phyloP scores from a whole-genome alignment of 1,140 invertebrate genomes.

The Macrotrachela quadricornifera region DNA sequence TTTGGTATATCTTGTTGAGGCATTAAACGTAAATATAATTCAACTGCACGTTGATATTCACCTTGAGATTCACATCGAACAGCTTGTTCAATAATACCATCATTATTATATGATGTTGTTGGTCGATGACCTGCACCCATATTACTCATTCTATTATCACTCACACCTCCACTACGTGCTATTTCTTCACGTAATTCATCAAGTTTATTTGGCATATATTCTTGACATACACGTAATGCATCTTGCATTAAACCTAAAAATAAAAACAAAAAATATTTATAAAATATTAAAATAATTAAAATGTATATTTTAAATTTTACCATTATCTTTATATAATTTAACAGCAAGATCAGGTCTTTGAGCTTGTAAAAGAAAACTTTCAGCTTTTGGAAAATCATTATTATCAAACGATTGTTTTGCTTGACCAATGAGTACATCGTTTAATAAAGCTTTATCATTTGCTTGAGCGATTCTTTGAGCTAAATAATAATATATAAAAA shows the following conservation, averaged over 20 bases:
- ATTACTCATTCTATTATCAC: no score
- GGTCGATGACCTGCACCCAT: no score
- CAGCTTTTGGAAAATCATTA: slow-evolving; percentile 53
- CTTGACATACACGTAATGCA: slow-evolving; percentile 71
- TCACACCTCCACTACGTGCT: no score
- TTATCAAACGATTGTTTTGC: slow-evolving; percentile 52
- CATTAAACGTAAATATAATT: slow-evolving; percentile 38
- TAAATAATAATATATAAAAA: slow-evolving; percentile 14
- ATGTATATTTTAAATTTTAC: slow-evolving; percentile 13
- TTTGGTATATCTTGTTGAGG: slow-evolving; percentile 32
- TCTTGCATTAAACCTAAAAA: slow-evolving; percentile 48
- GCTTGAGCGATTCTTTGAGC: slow-evolving; percentile 61
- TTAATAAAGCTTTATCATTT: slow-evolving; percentile 47
- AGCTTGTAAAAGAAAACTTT: slow-evolving; percentile 64
- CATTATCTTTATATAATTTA: slow-evolving; percentile 55
- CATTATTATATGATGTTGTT: no score
- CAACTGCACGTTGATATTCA: slow-evolving; percentile 40
- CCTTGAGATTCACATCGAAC: no score
- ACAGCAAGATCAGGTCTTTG: slow-evolving; percentile 75
- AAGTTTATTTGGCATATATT: slow-evolving; percentile 66
- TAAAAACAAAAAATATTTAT: no score
- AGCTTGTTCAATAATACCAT: no score
- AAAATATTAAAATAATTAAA: no score
- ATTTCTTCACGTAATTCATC: slow-evolving; percentile 43
- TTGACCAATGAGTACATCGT: slow-evolving; percentile 65